Evolutionary conservation across 1,140 invertebrate genomes (phyloP).

Genomic region (Drosophila ananassae): DNA sequence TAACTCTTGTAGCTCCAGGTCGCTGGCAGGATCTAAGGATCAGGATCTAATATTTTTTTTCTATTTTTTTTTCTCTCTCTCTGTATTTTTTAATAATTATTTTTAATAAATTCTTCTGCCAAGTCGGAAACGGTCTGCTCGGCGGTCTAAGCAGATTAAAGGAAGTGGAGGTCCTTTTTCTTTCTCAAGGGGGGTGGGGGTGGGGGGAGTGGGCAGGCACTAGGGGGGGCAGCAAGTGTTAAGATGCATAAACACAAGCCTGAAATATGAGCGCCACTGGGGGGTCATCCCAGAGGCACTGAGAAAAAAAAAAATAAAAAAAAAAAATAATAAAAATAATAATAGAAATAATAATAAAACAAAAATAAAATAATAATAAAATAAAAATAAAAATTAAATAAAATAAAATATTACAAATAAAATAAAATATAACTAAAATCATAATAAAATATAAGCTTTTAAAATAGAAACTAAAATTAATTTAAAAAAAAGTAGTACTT

Average conservation of each 20-base stretch:
- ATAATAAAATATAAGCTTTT: too few relatives aligned
- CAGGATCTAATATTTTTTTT: neutral
- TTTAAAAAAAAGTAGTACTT: too few relatives aligned
- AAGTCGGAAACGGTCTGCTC: conserved; percentile 16
- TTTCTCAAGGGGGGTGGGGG: too few relatives aligned
- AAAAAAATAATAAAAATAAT: too few relatives aligned
- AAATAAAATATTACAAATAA: too few relatives aligned
- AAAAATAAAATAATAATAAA: too few relatives aligned
- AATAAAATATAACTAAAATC: too few relatives aligned
- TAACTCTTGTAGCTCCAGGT: conserved; percentile 1
- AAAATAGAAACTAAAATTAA: too few relatives aligned
- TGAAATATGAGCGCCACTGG: conserved; percentile 51
- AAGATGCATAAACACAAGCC: conserved; percentile 75
- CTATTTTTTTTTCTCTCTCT: conserved; percentile 26
- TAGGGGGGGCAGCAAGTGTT: conserved; percentile 53
- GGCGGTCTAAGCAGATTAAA: conserved; percentile 67
- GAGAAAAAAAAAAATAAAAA: neutral
- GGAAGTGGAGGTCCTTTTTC: conserved; percentile 31
- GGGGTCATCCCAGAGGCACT: conserved; percentile 19
- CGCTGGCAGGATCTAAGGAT: too few relatives aligned
- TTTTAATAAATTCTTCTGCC: conserved; percentile 65
- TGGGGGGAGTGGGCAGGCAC: too few relatives aligned
- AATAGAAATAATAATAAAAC: too few relatives aligned
- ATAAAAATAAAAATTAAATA: too few relatives aligned
- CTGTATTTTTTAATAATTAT: conserved; percentile 63